Base-by-base conservation (phyloP, 2,797 vertebrate species). In the Tadarida brasiliensis region DNA sequence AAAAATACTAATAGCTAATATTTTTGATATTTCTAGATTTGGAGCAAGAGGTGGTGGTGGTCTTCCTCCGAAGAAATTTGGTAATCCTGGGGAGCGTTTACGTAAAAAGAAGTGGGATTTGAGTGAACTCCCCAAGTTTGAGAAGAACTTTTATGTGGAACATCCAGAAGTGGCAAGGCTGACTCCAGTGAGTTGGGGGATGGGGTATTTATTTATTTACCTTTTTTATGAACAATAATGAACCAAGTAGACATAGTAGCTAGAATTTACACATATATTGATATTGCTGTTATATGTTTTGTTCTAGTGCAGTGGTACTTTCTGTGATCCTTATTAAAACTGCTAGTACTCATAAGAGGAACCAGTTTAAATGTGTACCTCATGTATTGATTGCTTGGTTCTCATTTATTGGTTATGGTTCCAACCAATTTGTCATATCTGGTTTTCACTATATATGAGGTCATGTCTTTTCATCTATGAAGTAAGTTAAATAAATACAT, bases 91-190 rank as follows among this genome's bases (percentile, higher is more conserved):
- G 11, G 99, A 99, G 47, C 99, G 99, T 54, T 99, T 99, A 11
- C 99, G 99, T 59, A 99, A 99, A 97, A 99, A 99, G 98, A 99
- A 99, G 95, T 99, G 99, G 99, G 99, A 99, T 97, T 97, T 99
- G 82, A 99, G 98, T 35, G 99, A 99, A 77, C 98, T 99, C 56
- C 99, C 99, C 30, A 99, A 99, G 80, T 99, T 99, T 98, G 99
- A 99, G 98, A 99, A 99, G 98, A 99, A 99, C 98, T 99, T 99
- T 96, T 99, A 99, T 6, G 98, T 98, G 51, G 99, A 99, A 94
- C 99, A 99, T 94, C 99, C 99, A 0, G 99, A 99, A 93, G 98
- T 99, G 81, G 99, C 99, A 92, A 99, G 97, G 67, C 98, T 99
- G 96, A 99, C 98, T 96, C 99, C 98, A 65, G 99, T 99, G 98